These are phyloP conservation scores for Oligia latruncula DNA, from an alignment of 2,888 invertebrate species.

Conservation along the genomic window DNA sequence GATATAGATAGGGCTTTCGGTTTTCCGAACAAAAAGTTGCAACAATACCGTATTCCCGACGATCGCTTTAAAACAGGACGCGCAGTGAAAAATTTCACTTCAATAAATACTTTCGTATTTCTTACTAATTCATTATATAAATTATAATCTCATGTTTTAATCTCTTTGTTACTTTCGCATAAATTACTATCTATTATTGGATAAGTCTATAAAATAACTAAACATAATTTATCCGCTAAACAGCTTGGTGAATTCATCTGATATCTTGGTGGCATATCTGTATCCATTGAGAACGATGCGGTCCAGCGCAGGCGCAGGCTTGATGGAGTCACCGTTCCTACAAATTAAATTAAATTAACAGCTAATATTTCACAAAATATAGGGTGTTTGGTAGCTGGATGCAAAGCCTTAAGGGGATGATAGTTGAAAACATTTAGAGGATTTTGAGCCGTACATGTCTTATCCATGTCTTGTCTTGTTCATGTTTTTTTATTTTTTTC, in stretches of 20 bases:
- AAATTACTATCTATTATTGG: not conserved
- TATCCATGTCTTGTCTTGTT: too few relatives aligned
- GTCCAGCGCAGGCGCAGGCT: constrained; percentile 72
- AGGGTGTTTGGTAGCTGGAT: too few relatives aligned
- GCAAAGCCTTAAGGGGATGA: too few relatives aligned
- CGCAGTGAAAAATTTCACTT: not conserved
- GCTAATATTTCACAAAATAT: not conserved
- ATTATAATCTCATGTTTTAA: not conserved
- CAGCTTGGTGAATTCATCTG: constrained; percentile 75
- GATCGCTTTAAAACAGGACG: not conserved
- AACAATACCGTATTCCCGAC: not conserved
- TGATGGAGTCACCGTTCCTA: constrained; percentile 64
- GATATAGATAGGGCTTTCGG: too few relatives aligned
- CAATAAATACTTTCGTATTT: not conserved
- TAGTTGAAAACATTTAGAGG: too few relatives aligned
- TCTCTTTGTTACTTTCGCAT: not conserved
- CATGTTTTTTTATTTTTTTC: too few relatives aligned
- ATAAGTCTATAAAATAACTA: not conserved
- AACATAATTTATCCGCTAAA: constrained; percentile 64
- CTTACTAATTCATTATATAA: not conserved
- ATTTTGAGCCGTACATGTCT: too few relatives aligned
- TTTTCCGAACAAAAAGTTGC: not conserved
- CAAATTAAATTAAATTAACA: not conserved
- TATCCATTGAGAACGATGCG: constrained; percentile 72
- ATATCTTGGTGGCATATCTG: constrained; percentile 74